Percentiles rank a stretch among this genome's conserved stretches.
These are phyloP conservation scores for Drosophila repletoides DNA, from an alignment of 1,140 invertebrate genomes.

Conservation along the genomic window DNA sequence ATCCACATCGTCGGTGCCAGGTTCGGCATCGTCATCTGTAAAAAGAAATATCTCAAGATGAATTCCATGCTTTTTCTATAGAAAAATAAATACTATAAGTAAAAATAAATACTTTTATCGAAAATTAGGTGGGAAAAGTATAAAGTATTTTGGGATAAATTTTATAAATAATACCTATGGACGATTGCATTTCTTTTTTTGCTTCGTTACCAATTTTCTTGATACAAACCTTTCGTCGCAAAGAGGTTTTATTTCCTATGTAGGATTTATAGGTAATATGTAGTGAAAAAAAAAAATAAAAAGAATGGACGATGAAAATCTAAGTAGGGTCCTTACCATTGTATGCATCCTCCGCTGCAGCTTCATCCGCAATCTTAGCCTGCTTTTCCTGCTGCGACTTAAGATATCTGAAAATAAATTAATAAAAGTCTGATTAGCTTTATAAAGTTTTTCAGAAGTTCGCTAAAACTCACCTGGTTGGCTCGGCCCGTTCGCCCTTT, in stretches of 20 bases:
- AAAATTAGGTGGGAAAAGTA: too few relatives aligned
- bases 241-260: not conserved
- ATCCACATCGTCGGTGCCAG: conserved; percentile 89
- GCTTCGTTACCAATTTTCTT: conserved; percentile 11
- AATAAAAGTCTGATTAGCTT: not conserved
- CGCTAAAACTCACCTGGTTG: conserved; percentile 82
- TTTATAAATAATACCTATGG: conserved; percentile 25
- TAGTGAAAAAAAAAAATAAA: not conserved
- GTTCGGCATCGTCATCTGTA: conserved; percentile 83
- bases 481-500: conserved; percentile 87
- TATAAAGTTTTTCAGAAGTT: not conserved
- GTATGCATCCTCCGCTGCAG: conserved; percentile 83
- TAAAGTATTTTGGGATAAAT: too few relatives aligned
- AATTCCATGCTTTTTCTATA: not conserved
- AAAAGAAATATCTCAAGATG: too few relatives aligned
- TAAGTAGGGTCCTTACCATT: conserved; percentile 76
- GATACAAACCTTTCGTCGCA: not conserved
- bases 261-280: conserved; percentile 4
- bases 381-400: conserved; percentile 94
- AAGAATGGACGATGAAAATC: not conserved
- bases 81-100: not conserved
- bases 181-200: not conserved
- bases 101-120: too few relatives aligned
- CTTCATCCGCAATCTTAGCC: conserved; percentile 85
- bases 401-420: conserved; percentile 87